These are phyloP conservation scores for Morone saxatilis DNA, from an alignment of 2,113 vertebrate genomes.

Conservation along the genomic window DNA sequence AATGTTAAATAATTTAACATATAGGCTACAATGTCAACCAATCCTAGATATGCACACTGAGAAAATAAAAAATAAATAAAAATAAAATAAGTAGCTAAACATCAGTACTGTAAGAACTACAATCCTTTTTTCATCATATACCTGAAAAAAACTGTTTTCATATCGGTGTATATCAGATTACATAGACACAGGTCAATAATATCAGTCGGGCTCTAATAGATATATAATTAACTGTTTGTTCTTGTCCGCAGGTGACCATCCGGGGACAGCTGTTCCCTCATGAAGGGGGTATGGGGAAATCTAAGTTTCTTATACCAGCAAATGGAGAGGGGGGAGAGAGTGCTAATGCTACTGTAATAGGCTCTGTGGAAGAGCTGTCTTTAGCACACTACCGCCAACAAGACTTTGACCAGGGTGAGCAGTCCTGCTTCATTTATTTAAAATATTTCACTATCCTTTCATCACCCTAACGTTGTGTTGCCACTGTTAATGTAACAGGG, in stretches of 20 bases:
- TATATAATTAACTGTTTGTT: neutral
- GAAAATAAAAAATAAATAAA: too few species aligned
- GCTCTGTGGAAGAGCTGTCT: conserved; percentile 94
- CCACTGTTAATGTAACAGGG: conserved; percentile 79
- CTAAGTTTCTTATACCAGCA: conserved; percentile 89
- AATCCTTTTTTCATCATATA: too few species aligned
- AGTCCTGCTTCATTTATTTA: neutral
- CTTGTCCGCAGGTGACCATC: conserved; percentile 89
- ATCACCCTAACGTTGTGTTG: neutral
- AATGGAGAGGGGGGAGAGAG: conserved; percentile 51
- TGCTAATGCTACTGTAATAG: conserved; percentile 85
- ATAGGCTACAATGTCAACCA: too few species aligned
- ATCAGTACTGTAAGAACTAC: too few species aligned
- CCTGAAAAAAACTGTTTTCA: too few species aligned
- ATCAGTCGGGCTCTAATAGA: neutral
- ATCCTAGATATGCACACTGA: too few species aligned
- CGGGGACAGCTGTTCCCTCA: conserved; percentile 94
- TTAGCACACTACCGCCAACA: conserved; percentile 88
- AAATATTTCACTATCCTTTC: neutral
- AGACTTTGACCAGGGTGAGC: conserved; percentile 93
- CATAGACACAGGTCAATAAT: too few species aligned
- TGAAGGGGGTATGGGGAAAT: conserved; percentile 90
- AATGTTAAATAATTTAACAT: too few species aligned
- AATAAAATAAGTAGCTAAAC: too few species aligned
- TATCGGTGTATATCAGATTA: too few species aligned